Evolutionary conservation across 2,888 invertebrate genomes (phyloP).

Genomic region (Lamproptera curius): DNA sequence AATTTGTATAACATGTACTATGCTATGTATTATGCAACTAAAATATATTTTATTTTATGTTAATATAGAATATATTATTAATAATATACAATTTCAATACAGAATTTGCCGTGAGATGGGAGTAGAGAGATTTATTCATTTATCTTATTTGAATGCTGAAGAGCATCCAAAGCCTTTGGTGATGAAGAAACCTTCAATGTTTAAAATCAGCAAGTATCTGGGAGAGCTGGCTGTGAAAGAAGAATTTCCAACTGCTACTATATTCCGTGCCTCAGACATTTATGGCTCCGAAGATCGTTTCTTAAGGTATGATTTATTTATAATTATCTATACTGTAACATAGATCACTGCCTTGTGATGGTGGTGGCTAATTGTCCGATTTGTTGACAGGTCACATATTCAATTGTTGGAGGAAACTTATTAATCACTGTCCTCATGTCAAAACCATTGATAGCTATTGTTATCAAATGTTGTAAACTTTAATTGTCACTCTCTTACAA

Average conservation of each 20-base stretch:
- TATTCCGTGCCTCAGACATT: conserved; percentile 94
- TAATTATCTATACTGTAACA: not conserved
- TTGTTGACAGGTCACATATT: too few relatives aligned
- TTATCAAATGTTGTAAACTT: too few relatives aligned
- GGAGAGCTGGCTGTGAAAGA: conserved; percentile 95
- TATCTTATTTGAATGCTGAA: conserved; percentile 91
- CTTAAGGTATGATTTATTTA: conserved; percentile 67
- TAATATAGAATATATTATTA: too few relatives aligned
- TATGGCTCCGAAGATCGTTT: conserved; percentile 95
- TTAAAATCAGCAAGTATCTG: conserved; percentile 85
- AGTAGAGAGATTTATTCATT: conserved; percentile 94
- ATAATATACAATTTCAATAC: conserved; percentile 22
- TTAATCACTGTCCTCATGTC: too few relatives aligned
- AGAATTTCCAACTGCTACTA: conserved; percentile 97
- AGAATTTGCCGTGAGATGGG: conserved; percentile 84
- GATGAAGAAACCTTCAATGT: conserved; percentile 85
- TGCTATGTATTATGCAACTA: too few relatives aligned
- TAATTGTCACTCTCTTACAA: too few relatives aligned
- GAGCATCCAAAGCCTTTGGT: conserved; percentile 83
- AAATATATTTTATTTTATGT: too few relatives aligned
- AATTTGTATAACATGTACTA: too few relatives aligned
- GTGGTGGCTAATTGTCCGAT: too few relatives aligned
- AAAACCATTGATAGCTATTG: too few relatives aligned
- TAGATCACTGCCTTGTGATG: too few relatives aligned
- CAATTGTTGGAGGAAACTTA: too few relatives aligned